Conservation (phyloP, 2,888 invertebrate genomes). For the Phasia obesa region DNA sequence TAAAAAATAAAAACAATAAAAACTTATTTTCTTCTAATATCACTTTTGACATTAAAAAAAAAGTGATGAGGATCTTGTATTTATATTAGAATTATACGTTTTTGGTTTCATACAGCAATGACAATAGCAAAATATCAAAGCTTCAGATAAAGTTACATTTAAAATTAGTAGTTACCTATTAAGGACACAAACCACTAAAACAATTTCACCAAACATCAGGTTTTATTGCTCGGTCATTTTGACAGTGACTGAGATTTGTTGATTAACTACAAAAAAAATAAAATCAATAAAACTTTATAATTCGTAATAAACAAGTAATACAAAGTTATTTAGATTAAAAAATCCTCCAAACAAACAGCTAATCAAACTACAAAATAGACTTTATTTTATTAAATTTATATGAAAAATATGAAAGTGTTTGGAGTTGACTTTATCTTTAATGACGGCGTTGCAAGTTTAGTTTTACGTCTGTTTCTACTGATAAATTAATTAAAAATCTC, state of each 20-base stretch:
- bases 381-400: background rate
- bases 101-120: no score
- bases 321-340: background rate
- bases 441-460: conserved; percentile 4
- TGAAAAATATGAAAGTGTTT: conserved; percentile 29
- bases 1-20: no score
- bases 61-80: no score
- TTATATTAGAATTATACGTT: no score
- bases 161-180: no score
- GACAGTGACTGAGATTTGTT: background rate
- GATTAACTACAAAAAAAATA: background rate
- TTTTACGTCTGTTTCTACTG: conserved; percentile 6
- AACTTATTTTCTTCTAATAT: no score
- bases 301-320: background rate
- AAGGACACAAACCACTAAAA: no score
- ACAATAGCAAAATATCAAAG: no score
- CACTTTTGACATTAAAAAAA: no score
- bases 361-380: conserved; percentile 11
- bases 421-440: conserved; percentile 11
- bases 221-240: background rate
- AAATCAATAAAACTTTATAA: background rate
- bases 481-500: conserved; percentile 32
- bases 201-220: background rate
- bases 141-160: no score
- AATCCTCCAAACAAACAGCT: background rate